Evolutionary conservation across 1,140 invertebrate genomes (phyloP), one percentile per base, ranked within the genome.

Genomic region (Ips typographus): DNA sequence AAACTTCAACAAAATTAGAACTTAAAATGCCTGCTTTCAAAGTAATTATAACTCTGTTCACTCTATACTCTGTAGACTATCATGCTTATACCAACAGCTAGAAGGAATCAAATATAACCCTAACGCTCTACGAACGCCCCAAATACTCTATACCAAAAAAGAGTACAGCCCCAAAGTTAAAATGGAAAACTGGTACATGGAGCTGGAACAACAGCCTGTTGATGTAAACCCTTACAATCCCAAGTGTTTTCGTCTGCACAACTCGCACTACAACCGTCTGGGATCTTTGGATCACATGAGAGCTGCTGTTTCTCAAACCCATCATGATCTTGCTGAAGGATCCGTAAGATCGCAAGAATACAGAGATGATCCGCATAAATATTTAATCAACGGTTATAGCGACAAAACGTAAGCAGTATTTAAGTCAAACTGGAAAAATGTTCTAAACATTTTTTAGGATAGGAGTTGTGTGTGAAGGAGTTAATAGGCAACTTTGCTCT

Each of bases 141-240:
- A 68, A 62, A 61, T 62, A 49, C 74, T 84, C 51, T 83, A 83
- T 77, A 82, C 80, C 2, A 84, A 83, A 76, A 83, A 82, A 66
- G 77, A 38, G 6, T 85, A 83, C 68, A 73, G 77, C 22, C 75
- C 79, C 1, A 74, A 73, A 53, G 78, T 81, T 8, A 84, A 84
- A 78, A 77, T 82, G 40, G 77, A 79, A 57, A 78, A 82, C 68
- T 85, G 83, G 83, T 78, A 83, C 59, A 82, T 71, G 62, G 56
- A 74, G 41, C 65, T 76, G 44, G 75, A 79, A 73, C 78, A 77
- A 1, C 78, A 80, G 63, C 82, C 80, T 64, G 80, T 80, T 73
- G 82, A 84, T 75, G 81, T 81, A 65, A 79, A 84, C 68, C 81
- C 81, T 3, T 83, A 82, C 67, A 77, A 81, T 40, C 80, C 83